Evolutionary conservation across 2,888 invertebrate species (phyloP).

Genomic region (Iphiclides podalirius): DNA sequence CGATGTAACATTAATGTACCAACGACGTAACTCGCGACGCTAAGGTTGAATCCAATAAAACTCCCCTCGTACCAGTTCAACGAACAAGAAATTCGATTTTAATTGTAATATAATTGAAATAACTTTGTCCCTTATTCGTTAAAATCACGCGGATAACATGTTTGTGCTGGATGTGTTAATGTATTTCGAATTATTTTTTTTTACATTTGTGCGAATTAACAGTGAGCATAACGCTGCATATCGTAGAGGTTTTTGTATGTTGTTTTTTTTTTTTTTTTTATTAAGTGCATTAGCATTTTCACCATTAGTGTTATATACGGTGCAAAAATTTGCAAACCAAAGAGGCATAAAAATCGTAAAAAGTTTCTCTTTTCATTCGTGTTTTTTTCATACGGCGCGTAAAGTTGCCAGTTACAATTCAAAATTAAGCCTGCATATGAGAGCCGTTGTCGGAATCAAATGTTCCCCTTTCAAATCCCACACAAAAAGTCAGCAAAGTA

Average conservation of each 20-base stretch:
- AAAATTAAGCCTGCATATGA: no score
- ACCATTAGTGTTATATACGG: no score
- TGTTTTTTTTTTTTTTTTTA: no score
- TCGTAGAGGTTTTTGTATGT: no score
- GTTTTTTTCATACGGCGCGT: no score
- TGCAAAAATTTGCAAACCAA: no score
- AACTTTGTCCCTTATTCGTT: constrained; percentile 36
- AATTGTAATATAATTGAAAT: constrained; percentile 53
- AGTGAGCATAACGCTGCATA: no score
- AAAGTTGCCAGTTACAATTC: no score
- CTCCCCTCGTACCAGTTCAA: constrained; percentile 32
- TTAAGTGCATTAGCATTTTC: no score
- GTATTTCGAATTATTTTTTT: background rate
- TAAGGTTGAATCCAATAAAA: constrained; percentile 18
- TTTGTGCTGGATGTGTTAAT: constrained; percentile 11
- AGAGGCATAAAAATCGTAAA: no score
- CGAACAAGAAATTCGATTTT: constrained; percentile 47
- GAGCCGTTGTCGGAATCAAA: background rate
- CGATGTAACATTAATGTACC: constrained; percentile 18
- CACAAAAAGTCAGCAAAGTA: background rate
- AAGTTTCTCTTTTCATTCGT: no score
- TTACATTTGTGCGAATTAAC: no score
- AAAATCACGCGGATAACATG: constrained; percentile 12
- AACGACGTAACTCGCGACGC: constrained; percentile 8
- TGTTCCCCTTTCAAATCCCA: background rate